Evolutionary conservation across 1,140 invertebrate genomes (phyloP).

Genomic region (Drosophila kikkawai): DNA sequence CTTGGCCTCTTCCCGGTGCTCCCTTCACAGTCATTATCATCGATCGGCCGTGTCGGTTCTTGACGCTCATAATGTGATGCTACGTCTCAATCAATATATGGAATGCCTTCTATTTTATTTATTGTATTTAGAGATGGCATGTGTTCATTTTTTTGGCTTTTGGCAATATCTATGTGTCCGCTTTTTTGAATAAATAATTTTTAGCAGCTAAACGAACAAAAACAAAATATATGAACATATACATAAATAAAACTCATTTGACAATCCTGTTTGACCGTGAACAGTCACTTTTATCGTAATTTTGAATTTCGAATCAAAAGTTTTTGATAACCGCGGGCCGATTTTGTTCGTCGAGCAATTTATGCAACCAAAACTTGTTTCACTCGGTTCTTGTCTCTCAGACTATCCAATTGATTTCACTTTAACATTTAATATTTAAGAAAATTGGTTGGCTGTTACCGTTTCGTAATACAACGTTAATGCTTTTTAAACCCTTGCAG

Average conservation of each 20-base stretch:
- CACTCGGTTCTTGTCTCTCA: background rate
- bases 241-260: slow-evolving; percentile 26
- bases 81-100: slow-evolving; percentile 35
- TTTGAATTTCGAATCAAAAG: slow-evolving; percentile 45
- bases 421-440: background rate
- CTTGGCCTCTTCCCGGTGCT: background rate
- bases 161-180: slow-evolving; percentile 54
- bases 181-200: slow-evolving; percentile 76
- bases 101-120: slow-evolving; percentile 24
- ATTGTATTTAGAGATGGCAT: slow-evolving; percentile 11
- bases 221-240: background rate
- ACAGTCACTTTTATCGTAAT: slow-evolving; percentile 68
- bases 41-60: slow-evolving; percentile 1
- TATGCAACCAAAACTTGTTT: slow-evolving; percentile 57
- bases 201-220: slow-evolving; percentile 30
- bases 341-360: slow-evolving; percentile 41
- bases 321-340: slow-evolving; percentile 29
- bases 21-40: slow-evolving; percentile 6
- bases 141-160: slow-evolving; percentile 29
- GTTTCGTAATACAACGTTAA: background rate
- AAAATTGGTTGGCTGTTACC: background rate
- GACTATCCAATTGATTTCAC: background rate
- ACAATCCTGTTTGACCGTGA: slow-evolving; percentile 69
- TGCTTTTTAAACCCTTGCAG: background rate
- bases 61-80: slow-evolving; percentile 18